Percentiles rank a stretch among this genome's conserved stretches.
Conservation (phyloP, 2,888 invertebrate genomes). For the Amphipoea lucens region DNA sequence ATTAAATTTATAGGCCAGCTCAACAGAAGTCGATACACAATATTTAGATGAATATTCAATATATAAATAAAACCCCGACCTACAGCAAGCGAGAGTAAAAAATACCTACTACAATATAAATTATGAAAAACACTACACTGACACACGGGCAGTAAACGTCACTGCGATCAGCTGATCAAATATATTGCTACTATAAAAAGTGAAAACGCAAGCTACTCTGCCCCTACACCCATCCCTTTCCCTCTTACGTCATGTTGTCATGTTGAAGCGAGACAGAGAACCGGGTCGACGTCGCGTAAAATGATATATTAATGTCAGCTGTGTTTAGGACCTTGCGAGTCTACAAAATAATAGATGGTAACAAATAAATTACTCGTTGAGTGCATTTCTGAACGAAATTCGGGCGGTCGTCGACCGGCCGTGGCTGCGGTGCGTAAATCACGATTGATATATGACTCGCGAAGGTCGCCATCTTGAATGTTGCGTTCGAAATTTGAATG, state of each 20-base stretch:
- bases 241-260: constrained; percentile 46
- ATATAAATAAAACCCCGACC: constrained; percentile 88
- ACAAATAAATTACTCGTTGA: constrained; percentile 89
- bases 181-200: constrained; percentile 91
- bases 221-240: constrained; percentile 80
- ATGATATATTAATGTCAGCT: constrained; percentile 91
- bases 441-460: constrained; percentile 88
- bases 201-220: constrained; percentile 89
- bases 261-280: constrained; percentile 68
- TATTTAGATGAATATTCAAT: constrained; percentile 84
- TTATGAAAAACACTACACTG: constrained; percentile 88
- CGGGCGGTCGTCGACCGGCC: constrained; percentile 89
- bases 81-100: constrained; percentile 83
- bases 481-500: constrained; percentile 88
- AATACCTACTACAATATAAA: constrained; percentile 87
- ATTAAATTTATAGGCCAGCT: constrained; percentile 71
- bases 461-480: constrained; percentile 89
- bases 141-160: constrained; percentile 88
- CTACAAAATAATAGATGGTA: constrained; percentile 91
- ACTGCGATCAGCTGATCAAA: constrained; percentile 90
- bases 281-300: constrained; percentile 86
- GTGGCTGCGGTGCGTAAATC: constrained; percentile 86
- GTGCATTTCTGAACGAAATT: constrained; percentile 90
- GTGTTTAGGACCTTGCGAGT: constrained; percentile 90
- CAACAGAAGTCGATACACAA: constrained; percentile 66